phyloP scores from a whole-genome alignment of 1,140 invertebrate species.

The Papilio polyxenes region DNA sequence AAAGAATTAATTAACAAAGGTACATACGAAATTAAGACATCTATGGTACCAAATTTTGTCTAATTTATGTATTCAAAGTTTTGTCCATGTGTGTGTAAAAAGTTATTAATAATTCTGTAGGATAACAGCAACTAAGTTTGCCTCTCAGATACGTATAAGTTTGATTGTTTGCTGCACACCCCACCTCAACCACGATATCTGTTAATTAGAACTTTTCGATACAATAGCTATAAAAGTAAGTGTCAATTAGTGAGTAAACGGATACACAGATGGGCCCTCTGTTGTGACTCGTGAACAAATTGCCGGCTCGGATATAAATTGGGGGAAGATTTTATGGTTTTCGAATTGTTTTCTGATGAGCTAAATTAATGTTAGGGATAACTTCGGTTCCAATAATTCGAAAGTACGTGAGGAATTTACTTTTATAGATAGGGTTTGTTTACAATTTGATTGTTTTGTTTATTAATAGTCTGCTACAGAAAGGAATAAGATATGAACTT shows the following conservation, averaged over 20 bases:
- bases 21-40: no score
- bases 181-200: slow-evolving; percentile 53
- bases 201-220: slow-evolving; percentile 64
- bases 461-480: background rate
- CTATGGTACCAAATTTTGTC: no score
- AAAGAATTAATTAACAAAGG: no score
- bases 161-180: slow-evolving; percentile 56
- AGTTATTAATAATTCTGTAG: background rate
- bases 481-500: background rate
- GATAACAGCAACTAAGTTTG: background rate
- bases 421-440: background rate
- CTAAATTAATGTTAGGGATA: background rate
- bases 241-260: slow-evolving; percentile 61
- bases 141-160: background rate
- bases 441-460: background rate
- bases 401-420: slow-evolving; percentile 17
- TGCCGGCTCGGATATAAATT: slow-evolving; percentile 50
- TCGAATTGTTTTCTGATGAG: slow-evolving; percentile 51
- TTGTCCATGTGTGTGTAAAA: no score
- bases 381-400: background rate
- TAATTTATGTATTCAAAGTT: no score
- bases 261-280: slow-evolving; percentile 48
- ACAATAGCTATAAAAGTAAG: slow-evolving; percentile 63
- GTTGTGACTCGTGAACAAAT: slow-evolving; percentile 55
- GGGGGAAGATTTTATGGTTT: slow-evolving; percentile 53